Evolutionary conservation across 2,888 invertebrate species (phyloP).

Genomic region (Tolmerus cingulatus): DNA sequence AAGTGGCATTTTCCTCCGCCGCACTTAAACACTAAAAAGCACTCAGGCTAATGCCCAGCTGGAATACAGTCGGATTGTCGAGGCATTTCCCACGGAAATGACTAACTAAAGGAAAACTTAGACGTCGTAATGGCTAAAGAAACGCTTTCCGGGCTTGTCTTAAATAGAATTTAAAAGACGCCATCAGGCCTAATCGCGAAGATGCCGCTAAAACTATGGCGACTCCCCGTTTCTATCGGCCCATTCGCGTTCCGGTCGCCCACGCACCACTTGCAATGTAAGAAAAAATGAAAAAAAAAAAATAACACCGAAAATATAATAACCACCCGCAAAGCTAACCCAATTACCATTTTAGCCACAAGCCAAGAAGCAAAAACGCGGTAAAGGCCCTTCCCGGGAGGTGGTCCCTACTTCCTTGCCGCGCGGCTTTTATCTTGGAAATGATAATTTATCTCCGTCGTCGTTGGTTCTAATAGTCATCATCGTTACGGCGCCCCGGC

Average conservation of each 20-base stretch:
- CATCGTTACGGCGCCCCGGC: slow-evolving; percentile 37
- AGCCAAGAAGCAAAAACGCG: neutral
- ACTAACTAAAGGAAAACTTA: slow-evolving; percentile 17
- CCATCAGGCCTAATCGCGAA: slow-evolving; percentile 3
- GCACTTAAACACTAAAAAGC: slow-evolving; percentile 31
- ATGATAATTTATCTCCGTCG: slow-evolving; percentile 46
- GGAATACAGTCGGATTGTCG: neutral
- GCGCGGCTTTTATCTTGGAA: slow-evolving; percentile 41
- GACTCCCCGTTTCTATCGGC: neutral
- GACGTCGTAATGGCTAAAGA: neutral
- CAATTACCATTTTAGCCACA: slow-evolving; percentile 38
- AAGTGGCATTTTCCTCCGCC: neutral
- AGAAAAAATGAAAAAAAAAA: slow-evolving; percentile 1
- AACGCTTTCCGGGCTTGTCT: neutral
- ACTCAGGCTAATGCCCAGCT: slow-evolving; percentile 24
- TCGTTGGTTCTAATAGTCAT: slow-evolving; percentile 44
- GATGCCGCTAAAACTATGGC: neutral
- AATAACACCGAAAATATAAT: slow-evolving; percentile 17
- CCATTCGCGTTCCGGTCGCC: neutral
- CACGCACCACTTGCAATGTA: neutral
- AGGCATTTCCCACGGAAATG: neutral
- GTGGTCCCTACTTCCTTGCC: neutral
- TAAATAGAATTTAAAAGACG: slow-evolving; percentile 17
- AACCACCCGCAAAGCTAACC: slow-evolving; percentile 32
- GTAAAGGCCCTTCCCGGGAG: neutral